Conservation (phyloP, 2,113 vertebrate species). For the Lethenteron camtschaticum region DNA sequence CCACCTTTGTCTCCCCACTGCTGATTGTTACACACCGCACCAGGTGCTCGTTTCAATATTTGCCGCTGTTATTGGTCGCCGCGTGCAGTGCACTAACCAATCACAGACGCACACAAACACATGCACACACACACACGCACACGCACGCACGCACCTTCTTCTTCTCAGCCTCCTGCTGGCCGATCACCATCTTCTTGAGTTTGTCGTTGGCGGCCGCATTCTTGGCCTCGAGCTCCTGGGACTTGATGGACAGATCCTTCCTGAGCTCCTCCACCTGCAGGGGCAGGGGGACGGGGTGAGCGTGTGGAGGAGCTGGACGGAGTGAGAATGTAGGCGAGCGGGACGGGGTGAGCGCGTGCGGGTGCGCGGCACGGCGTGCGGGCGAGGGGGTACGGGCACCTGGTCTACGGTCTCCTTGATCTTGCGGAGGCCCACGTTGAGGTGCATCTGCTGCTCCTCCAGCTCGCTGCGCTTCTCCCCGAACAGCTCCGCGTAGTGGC, state of each 20-base stretch:
- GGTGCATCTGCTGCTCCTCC: slow-evolving; percentile 96
- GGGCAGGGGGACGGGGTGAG: too few species aligned
- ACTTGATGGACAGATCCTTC: slow-evolving; percentile 80
- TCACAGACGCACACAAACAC: too few species aligned
- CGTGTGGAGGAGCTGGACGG: too few species aligned
- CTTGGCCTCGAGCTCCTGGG: slow-evolving; percentile 86
- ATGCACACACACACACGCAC: too few species aligned
- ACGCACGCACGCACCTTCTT: slow-evolving; percentile 41
- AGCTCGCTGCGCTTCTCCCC: slow-evolving; percentile 90
- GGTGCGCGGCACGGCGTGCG: too few species aligned
- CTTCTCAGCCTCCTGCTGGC: slow-evolving; percentile 95
- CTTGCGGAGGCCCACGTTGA: slow-evolving; percentile 86
- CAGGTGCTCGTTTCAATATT: too few species aligned
- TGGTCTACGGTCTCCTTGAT: slow-evolving; percentile 98
- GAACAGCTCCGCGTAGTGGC: slow-evolving; percentile 91
- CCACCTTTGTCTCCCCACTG: too few species aligned
- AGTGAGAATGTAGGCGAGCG: too few species aligned
- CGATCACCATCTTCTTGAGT: slow-evolving; percentile 97
- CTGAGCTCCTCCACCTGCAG: slow-evolving; percentile 76
- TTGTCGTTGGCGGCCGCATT: slow-evolving; percentile 96
- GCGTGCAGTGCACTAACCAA: too few species aligned
- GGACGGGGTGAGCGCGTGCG: too few species aligned
- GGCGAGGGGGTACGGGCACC: slow-evolving; percentile 19
- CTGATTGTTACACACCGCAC: too few species aligned
- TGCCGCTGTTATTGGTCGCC: too few species aligned